These are phyloP conservation scores for Bombus impatiens DNA, from an alignment of 1,140 invertebrate genomes.

Conservation along the genomic window DNA sequence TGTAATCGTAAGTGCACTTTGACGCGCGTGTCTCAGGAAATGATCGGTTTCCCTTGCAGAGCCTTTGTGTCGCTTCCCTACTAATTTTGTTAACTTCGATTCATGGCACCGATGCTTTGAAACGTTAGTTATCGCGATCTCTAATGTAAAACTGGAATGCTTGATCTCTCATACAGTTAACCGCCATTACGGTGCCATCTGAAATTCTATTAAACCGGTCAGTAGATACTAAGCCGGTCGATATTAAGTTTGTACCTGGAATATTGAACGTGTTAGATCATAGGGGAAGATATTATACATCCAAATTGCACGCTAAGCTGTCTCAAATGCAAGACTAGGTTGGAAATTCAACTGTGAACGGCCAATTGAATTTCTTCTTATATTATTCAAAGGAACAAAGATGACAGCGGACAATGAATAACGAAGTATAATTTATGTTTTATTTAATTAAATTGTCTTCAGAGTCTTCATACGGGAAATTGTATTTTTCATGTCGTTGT, in stretches of 20 bases:
- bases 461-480: background rate
- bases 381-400: background rate
- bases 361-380: background rate
- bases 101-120: background rate
- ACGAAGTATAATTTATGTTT: background rate
- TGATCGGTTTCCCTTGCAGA: constrained; percentile 2
- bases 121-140: background rate
- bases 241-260: constrained; percentile 36
- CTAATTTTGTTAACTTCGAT: constrained; percentile 29
- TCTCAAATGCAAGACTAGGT: background rate
- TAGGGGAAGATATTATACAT: constrained; percentile 22
- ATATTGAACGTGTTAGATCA: constrained; percentile 34
- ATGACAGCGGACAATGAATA: background rate
- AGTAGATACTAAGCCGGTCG: background rate
- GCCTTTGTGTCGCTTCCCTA: background rate
- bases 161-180: background rate
- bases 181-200: background rate
- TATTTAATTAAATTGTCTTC: background rate
- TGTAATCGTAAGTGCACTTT: constrained; percentile 16
- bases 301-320: constrained; percentile 23
- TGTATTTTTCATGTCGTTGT: background rate
- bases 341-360: background rate
- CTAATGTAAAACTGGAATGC: constrained; percentile 9
- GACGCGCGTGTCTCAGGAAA: constrained; percentile 9
- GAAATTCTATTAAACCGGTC: constrained; percentile 45